Base-by-base conservation (phyloP, 2,797 vertebrate genomes). In the Valencia hispanica region DNA sequence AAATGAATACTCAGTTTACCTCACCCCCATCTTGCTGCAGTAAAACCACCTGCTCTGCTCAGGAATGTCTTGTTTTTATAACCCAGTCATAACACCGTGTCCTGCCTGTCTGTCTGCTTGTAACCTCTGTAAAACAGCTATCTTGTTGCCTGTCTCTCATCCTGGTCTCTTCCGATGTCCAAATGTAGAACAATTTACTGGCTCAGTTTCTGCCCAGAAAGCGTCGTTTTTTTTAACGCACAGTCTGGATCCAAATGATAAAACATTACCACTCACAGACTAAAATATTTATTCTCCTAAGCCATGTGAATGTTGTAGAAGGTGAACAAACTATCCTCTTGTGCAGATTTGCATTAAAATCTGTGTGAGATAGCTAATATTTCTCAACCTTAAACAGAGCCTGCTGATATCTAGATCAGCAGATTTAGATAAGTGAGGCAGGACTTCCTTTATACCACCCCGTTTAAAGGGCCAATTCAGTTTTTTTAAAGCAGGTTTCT, bases 271-370 rank as follows among this genome's bases (percentile, higher is more conserved):
- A 57, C 57, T 45, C 22, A 25, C 53, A 45, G 10, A 73, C 5
- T 45, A 27, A 73, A 73, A 59, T 11, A 43, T 57, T 39, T 70
- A 70, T 70, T 50, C 32, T 51, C 47, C 47, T 50, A 22, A 70
- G 50, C 4, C 30, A 50, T 22, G 27, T 12, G 45, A 32, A 70
- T 18, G 27, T 32, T 70, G 45, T 14, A 22, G 48, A 34, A 34
- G 47, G 45, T 32, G 14, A 45, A 50, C 18, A 70, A 47, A 4
- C 27, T 34, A 32, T 70, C 30, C 18, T 50, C 30, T 50, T 45
- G 12, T 45, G 65, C 65, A 68, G 65, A 68, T 68, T 68, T 68
- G 65, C 65, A 68, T 68, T 45, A 45, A 39, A 68, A 45, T 45
- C 27, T 50, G 9, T 32, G 20, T 12, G 18, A 70, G 9, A 36